A percentile compares a stretch with the other conserved stretches of the same genome.
Conservation (phyloP, 2,113 vertebrate species). For the Paedocypris sp. region DNA sequence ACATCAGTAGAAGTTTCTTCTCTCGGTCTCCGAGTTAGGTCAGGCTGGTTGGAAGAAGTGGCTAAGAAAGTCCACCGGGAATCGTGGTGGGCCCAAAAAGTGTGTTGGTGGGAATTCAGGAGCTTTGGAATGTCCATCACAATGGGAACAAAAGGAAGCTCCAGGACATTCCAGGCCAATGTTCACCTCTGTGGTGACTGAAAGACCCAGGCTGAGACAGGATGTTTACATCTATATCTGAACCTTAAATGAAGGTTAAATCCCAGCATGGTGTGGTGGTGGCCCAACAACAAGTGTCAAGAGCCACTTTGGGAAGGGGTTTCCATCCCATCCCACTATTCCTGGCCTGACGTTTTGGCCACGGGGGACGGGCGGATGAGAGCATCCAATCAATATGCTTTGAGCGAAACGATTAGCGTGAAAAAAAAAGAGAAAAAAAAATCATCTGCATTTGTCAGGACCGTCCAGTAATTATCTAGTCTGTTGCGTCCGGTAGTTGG, state of each 20-base stretch:
- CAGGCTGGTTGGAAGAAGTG: neutral
- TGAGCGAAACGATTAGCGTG: slow-evolving; percentile 17
- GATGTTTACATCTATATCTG: slow-evolving; percentile 18
- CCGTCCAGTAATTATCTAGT: slow-evolving; percentile 27
- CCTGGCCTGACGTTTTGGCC: neutral
- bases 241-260: slow-evolving; percentile 10
- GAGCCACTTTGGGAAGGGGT: neutral
- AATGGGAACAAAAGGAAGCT: slow-evolving; percentile 45
- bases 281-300: slow-evolving; percentile 19
- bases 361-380: slow-evolving; percentile 5
- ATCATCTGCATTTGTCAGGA: neutral
- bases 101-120: slow-evolving; percentile 5
- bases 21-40: neutral
- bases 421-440: too few species aligned
- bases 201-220: slow-evolving; percentile 20
- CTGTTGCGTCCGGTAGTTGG: slow-evolving; percentile 69
- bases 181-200: neutral
- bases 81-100: slow-evolving; percentile 14
- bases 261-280: slow-evolving; percentile 11
- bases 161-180: slow-evolving; percentile 17
- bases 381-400: slow-evolving; percentile 26
- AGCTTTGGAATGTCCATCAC: slow-evolving; percentile 45
- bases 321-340: slow-evolving; percentile 4
- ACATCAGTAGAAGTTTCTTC: slow-evolving; percentile 2
- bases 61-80: neutral